Evolutionary conservation across 2,797 vertebrate species (phyloP), one percentile per base, ranked within the genome.

Genomic region (Microcaecilia unicolor): DNA sequence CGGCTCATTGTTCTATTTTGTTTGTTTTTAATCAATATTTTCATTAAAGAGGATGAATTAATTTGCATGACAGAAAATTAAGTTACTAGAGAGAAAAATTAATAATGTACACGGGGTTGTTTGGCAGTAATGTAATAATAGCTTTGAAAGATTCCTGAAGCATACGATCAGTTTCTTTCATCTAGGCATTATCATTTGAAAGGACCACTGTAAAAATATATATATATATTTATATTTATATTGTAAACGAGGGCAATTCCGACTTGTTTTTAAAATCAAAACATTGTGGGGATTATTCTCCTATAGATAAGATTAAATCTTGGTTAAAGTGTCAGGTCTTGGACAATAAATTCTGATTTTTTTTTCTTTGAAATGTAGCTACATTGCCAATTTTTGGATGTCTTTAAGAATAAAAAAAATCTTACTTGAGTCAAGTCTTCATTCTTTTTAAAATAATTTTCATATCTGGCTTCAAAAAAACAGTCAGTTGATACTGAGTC

Each of bases 381-480:
- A 72, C 42, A 59, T 56, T 48, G 59, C 59, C 55, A 59, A 62
- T 53, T 60, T 50, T 61, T 29, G 55, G 59, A 58, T 41, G 44
- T 70, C 64, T 56, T 50, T 67, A 68, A 64, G 53, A 74, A 77
- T 61, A n/a, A n/a, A n/a, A n/a, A 67, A 72, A 79, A 77, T 87
- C 91, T 94, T 94, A 92, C 91, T 94, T 92, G 89, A 57, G 84
- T 61, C n/a, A n/a, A 55, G 74, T 83, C 83, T 86, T 70, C 74
- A 63, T 52, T 73, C 80, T 78, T 73, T 78, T 47, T 67, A 46
- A 76, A 80, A 82, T 44, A 70, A 68, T 71, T 80, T 5, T 79
- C 75, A 74, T 64, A 40, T 79, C 76, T 40, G 54, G 32, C 40
- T 51, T 50, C n/a, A n/a, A 37, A 48, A 27, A 36, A 15, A 15